These are phyloP conservation scores for Monodelphis domestica DNA, from an alignment of 2,797 vertebrate genomes.

Conservation along the genomic window DNA sequence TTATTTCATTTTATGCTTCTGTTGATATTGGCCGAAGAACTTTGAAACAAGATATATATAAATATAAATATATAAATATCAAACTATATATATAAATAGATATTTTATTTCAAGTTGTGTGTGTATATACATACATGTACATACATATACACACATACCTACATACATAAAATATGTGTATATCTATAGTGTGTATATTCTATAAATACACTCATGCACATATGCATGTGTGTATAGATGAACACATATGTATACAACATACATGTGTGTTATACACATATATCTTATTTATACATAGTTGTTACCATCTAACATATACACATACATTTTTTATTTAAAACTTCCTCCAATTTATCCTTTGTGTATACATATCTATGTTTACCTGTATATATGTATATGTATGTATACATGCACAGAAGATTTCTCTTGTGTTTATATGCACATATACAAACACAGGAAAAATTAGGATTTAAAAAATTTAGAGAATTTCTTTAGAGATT, in stretches of 20 bases:
- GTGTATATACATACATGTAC: too few relatives aligned
- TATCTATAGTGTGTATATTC: too few relatives aligned
- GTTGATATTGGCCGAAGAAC: conserved; percentile 1
- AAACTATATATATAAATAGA: too few relatives aligned
- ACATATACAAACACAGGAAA: background rate
- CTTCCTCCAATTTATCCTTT: background rate
- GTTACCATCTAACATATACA: background rate
- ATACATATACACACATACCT: too few relatives aligned
- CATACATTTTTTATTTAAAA: background rate
- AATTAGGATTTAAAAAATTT: background rate
- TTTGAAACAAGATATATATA: too few relatives aligned
- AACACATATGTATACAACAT: background rate
- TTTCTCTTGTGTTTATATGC: background rate
- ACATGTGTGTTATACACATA: background rate
- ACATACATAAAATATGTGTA: too few relatives aligned
- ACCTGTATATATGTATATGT: background rate
- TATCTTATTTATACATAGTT: background rate
- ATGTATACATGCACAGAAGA: too few relatives aligned
- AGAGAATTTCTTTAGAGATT: background rate
- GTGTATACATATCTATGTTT: background rate
- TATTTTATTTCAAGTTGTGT: too few relatives aligned
- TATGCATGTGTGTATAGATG: too few relatives aligned
- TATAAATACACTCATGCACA: too few relatives aligned
- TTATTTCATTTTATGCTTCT: background rate
- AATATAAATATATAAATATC: too few relatives aligned